phyloP scores from a whole-genome alignment of 2,888 invertebrate genomes.

The Archips xylosteana region DNA sequence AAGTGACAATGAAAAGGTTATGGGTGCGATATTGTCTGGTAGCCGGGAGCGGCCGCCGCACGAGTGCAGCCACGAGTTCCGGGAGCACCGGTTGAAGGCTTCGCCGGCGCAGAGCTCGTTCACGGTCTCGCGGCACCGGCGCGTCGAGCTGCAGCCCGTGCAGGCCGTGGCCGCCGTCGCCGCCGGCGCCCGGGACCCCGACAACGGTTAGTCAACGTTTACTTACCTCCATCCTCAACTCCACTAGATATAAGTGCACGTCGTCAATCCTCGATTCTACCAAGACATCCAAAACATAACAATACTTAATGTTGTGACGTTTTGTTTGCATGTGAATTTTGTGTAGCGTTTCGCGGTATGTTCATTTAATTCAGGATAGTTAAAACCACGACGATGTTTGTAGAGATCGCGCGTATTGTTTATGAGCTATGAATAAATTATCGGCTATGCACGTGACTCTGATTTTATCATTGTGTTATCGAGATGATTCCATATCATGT shows the following conservation, averaged over 20 bases:
- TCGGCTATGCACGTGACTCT: slow-evolving; percentile 1
- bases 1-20: slow-evolving; percentile 75
- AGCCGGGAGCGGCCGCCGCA: slow-evolving; percentile 63
- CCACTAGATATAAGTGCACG: not conserved
- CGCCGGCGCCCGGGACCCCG: slow-evolving; percentile 39
- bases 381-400: not conserved
- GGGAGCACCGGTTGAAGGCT: slow-evolving; percentile 77
- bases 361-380: not conserved
- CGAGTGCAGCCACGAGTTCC: slow-evolving; percentile 77
- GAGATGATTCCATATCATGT: slow-evolving; percentile 9
- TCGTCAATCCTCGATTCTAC: not conserved
- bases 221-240: not conserved
- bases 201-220: slow-evolving; percentile 63
- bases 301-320: not conserved
- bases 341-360: not conserved
- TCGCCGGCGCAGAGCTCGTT: slow-evolving; percentile 81
- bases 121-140: slow-evolving; percentile 86
- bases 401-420: not conserved
- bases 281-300: not conserved
- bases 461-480: slow-evolving; percentile 11
- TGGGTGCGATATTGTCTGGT: slow-evolving; percentile 74
- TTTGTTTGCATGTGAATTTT: not conserved
- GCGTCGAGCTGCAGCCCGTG: slow-evolving; percentile 82
- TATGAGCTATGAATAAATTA: not conserved
- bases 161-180: slow-evolving; percentile 17